Conservation (phyloP, 2,797 vertebrate genomes). For the Balearica regulorum region DNA sequence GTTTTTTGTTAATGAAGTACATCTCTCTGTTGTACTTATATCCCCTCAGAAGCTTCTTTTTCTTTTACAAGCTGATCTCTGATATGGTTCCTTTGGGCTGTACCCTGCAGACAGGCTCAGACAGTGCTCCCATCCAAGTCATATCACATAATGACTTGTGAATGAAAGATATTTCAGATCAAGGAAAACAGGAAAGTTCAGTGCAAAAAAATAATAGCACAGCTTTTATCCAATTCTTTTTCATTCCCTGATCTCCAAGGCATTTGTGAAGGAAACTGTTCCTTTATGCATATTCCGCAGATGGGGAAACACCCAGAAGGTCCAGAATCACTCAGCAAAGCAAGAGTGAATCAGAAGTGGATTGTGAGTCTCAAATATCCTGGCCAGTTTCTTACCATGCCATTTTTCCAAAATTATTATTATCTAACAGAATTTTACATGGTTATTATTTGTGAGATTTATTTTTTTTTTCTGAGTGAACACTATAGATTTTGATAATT, state of each 20-base stretch:
- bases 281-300: background rate
- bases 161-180: constrained; percentile 1
- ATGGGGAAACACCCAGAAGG: background rate
- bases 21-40: background rate
- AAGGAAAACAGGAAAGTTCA: background rate
- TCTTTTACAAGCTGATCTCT: background rate
- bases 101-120: background rate
- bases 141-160: background rate
- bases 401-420: background rate
- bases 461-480: background rate
- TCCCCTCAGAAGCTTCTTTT: background rate
- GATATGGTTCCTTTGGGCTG: background rate
- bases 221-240: background rate
- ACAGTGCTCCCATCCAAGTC: background rate
- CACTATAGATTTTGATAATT: background rate
- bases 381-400: background rate
- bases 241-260: background rate
- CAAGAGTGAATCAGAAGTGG: background rate
- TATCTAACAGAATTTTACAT: background rate
- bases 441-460: background rate
- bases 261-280: background rate
- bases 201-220: background rate
- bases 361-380: background rate
- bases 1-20: background rate
- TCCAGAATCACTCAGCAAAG: background rate